Evolutionary conservation across 2,113 vertebrate species (phyloP).

Genomic region (Oncorhynchus keta): DNA sequence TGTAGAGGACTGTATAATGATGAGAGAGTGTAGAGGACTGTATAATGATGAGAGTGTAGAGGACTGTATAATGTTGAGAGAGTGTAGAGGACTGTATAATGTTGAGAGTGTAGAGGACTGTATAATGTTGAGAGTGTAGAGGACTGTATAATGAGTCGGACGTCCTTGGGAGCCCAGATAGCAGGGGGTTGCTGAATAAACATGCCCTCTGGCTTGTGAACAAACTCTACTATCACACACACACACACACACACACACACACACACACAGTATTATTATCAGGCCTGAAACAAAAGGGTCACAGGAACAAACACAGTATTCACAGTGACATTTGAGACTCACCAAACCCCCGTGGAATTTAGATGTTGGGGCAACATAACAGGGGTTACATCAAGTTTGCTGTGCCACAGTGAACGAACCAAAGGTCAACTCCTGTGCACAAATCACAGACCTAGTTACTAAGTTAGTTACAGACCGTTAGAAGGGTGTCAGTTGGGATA

Average conservation of each 20-base stretch:
- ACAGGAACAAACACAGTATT: constrained; percentile 56
- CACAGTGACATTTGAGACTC: constrained; percentile 41
- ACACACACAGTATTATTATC: constrained; percentile 27
- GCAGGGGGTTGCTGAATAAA: constrained; percentile 39
- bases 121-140: too few relatives aligned
- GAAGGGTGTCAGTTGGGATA: too few relatives aligned
- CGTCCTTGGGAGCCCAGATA: constrained; percentile 13
- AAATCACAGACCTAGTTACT: not conserved
- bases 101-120: too few relatives aligned
- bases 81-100: too few relatives aligned
- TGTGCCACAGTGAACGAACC: not conserved
- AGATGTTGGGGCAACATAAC: constrained; percentile 30
- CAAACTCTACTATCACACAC: constrained; percentile 20
- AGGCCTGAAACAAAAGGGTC: constrained; percentile 46
- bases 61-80: too few relatives aligned
- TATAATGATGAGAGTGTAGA: too few relatives aligned
- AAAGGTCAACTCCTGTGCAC: not conserved
- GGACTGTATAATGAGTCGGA: too few relatives aligned
- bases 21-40: too few relatives aligned
- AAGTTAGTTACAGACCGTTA: not conserved
- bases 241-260: not conserved
- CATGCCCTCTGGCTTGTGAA: constrained; percentile 29
- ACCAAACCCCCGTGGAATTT: constrained; percentile 18
- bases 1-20: too few relatives aligned
- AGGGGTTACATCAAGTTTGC: constrained; percentile 16